Percentiles rank a stretch among this genome's conserved stretches.
Conservation (phyloP, 2,797 vertebrate genomes). For the Helicolenus hilgendorfi region DNA sequence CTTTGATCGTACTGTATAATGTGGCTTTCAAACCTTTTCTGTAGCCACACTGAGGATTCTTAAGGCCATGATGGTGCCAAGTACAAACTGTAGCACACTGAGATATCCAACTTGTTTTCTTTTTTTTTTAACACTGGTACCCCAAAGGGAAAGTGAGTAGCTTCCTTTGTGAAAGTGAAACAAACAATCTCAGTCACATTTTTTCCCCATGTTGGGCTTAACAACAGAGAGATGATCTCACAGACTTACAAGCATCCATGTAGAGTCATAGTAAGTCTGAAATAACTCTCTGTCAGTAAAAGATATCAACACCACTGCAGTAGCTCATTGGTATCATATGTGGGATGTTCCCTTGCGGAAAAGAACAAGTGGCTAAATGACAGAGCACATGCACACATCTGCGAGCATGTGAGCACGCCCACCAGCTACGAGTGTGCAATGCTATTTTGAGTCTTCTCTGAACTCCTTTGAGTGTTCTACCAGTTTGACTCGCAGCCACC, state of each 20-base stretch:
- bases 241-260: not conserved
- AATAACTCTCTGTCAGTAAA: no score
- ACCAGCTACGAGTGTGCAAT: constrained; percentile 39
- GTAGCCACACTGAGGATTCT: not conserved
- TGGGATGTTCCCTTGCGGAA: constrained; percentile 20
- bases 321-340: not conserved
- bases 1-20: not conserved
- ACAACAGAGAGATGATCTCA: not conserved
- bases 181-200: not conserved
- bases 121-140: not conserved
- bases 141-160: not conserved
- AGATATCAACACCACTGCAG: not conserved
- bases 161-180: not conserved
- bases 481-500: constrained; percentile 43
- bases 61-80: not conserved
- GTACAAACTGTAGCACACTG: not conserved
- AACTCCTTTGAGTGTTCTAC: constrained; percentile 42
- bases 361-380: constrained; percentile 47
- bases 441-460: constrained; percentile 69
- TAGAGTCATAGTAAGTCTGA: not conserved
- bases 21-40: not conserved
- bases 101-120: not conserved
- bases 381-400: constrained; percentile 60
- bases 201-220: not conserved
- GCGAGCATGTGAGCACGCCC: constrained; percentile 41